Conservation (phyloP, 2,113 vertebrate genomes). For the Echinops telfairi region DNA sequence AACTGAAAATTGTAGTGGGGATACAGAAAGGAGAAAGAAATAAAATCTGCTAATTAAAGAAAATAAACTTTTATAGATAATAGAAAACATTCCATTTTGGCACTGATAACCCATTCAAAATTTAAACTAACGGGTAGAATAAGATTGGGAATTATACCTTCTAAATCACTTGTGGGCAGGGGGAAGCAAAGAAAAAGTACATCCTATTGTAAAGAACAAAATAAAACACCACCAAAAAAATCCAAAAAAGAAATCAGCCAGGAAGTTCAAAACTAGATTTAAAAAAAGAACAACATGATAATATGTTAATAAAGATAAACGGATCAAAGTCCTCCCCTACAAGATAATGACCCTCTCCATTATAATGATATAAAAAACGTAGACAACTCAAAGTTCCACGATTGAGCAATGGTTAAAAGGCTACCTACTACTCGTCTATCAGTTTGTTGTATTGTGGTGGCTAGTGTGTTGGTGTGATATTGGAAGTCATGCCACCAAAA, state of each 20-base stretch:
- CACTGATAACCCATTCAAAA: background rate
- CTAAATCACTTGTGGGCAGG: background rate
- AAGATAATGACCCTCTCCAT: background rate
- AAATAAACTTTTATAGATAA: background rate
- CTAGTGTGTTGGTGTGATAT: too few species aligned
- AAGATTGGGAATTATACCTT: background rate
- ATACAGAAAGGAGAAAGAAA: background rate
- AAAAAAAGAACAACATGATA: background rate
- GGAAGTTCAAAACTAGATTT: background rate
- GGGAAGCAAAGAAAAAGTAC: background rate
- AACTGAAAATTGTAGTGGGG: too few species aligned
- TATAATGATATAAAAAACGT: background rate
- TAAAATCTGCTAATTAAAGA: background rate
- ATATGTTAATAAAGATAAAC: conserved; percentile 3
- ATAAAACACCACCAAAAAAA: background rate
- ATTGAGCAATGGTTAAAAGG: background rate
- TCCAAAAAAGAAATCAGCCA: background rate
- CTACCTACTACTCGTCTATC: too few species aligned
- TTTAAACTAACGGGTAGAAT: background rate
- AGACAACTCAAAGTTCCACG: background rate
- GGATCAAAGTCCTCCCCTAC: background rate
- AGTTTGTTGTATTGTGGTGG: too few species aligned
- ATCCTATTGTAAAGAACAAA: conserved; percentile 1
- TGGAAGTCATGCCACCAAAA: too few species aligned
- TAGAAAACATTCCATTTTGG: background rate